phyloP scores from a whole-genome alignment of 1,140 invertebrate species.

The Micrasema longulum region DNA sequence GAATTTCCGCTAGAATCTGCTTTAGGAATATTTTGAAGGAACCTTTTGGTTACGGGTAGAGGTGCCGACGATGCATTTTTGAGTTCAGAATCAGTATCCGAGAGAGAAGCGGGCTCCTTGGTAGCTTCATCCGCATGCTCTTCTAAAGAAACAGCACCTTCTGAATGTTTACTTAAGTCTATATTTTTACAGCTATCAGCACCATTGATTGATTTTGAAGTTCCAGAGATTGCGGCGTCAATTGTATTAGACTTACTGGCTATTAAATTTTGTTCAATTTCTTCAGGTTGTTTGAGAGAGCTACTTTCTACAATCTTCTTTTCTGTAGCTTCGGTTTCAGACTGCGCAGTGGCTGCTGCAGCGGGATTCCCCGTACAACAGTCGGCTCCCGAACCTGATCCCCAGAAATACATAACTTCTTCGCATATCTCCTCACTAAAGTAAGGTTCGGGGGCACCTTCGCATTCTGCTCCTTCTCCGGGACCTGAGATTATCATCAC shows the following conservation, averaged over 20 bases:
- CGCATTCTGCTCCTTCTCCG: conserved; percentile 79
- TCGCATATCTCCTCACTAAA: conserved; percentile 78
- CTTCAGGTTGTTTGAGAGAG: conserved; percentile 3
- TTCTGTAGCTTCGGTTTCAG: conserved; percentile 11
- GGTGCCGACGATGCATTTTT: conserved; percentile 47
- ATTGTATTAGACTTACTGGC: conserved; percentile 36
- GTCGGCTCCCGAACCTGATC: conserved; percentile 78
- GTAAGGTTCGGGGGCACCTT: conserved; percentile 66
- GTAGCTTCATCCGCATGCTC: conserved; percentile 36
- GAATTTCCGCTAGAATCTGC: conserved; percentile 29
- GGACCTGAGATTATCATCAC: conserved; percentile 79
- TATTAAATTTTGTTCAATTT: conserved; percentile 32
- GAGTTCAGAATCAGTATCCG: conserved; percentile 32
- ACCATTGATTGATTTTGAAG: conserved; percentile 42
- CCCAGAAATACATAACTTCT: conserved; percentile 77
- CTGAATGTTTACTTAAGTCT: conserved; percentile 39
- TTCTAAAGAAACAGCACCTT: conserved; percentile 47
- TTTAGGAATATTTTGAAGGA: conserved; percentile 55
- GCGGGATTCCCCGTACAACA: conserved; percentile 75
- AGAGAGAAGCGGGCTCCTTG: conserved; percentile 15
- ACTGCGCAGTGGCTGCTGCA: conserved; percentile 7
- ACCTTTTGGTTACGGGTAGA: conserved; percentile 52
- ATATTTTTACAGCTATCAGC: conserved; percentile 42
- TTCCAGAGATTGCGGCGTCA: conserved; percentile 19
- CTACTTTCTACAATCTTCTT: conserved; percentile 53